Evolutionary conservation across 2,113 vertebrate species (phyloP), one percentile per base, ranked within the genome.

Genomic region (Antidorcas marsupialis): DNA sequence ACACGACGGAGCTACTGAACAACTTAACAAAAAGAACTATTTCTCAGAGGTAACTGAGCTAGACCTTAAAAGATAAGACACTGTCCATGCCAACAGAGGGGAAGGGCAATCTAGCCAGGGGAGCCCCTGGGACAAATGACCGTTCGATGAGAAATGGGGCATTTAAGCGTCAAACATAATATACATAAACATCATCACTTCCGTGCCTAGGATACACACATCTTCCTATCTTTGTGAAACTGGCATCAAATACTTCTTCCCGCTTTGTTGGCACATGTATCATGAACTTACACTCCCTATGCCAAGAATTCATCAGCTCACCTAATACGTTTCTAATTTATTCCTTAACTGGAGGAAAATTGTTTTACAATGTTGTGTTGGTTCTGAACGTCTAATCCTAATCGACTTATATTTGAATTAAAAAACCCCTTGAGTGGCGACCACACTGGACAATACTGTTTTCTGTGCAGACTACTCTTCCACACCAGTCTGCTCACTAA

Each of bases 361-460:
- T 39, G 67, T 39, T 25, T 74, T 39, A 23, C 36, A 74, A 23
- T 74, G 67, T 6, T 25, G 36, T 13, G 36, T 6, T 39, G 21
- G 10, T 74, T 71, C 67, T 74, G 67, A 39, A 39, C 5, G 6
- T 45, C 39, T 57, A 28, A 78, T 84, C 36, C 14, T 11, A 50
- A 47, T 50, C 8, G 25, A 59, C 30, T 17, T n/a, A 27, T 17
- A 27, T 21, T 87, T 64, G 36, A 8, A 82, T 50, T 50, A 3
- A 21, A 3, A 57, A 6, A 30, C 45, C 7, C 55, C 5, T 13
- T 19, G n/a, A 45, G 9, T 71, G 64, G 83, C 2, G 1, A 33
- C 19, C 7, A 2, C 10, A 39, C 1, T 6, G 27, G 33, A 53
- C 8, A 28, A 53, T 21, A 12, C 2, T 10, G 1, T n/a, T 30